These are phyloP conservation scores for Pluvialis apricaria DNA, from an alignment of 2,113 vertebrate genomes.

Conservation along the genomic window DNA sequence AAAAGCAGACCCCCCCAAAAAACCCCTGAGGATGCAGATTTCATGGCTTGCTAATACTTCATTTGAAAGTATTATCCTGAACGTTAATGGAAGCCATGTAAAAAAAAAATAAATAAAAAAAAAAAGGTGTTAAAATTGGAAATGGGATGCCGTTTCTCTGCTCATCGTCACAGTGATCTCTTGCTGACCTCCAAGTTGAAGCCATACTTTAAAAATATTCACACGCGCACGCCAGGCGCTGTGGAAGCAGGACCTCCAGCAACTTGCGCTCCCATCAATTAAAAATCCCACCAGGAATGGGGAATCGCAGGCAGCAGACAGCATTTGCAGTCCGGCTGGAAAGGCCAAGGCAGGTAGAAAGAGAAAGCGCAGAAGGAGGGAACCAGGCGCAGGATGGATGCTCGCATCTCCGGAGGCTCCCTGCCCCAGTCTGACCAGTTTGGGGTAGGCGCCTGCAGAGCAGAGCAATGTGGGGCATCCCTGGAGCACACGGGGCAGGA, in stretches of 20 bases:
- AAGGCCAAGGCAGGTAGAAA: background rate
- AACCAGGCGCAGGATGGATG: fast-evolving
- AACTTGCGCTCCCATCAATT: background rate
- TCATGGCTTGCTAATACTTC: background rate
- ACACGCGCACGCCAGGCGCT: background rate
- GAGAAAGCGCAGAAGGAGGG: background rate
- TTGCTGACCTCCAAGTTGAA: background rate
- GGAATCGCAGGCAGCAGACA: background rate
- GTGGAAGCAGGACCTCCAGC: background rate
- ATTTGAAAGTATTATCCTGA: background rate
- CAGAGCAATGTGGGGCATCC: background rate
- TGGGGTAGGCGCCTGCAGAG: background rate
- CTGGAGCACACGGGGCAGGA: fast-evolving
- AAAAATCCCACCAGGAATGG: background rate
- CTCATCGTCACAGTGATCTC: background rate
- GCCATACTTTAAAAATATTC: background rate
- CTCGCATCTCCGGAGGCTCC: fast-evolving
- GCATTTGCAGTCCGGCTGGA: background rate
- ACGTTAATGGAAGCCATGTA: background rate
- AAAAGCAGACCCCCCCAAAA: background rate
- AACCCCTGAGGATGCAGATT: background rate
- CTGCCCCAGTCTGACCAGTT: background rate
- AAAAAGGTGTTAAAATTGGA: background rate
- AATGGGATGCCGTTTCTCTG: background rate
- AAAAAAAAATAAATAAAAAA: background rate